phyloP scores from a whole-genome alignment of 2,113 vertebrate genomes.

The Zosterops borbonicus region DNA sequence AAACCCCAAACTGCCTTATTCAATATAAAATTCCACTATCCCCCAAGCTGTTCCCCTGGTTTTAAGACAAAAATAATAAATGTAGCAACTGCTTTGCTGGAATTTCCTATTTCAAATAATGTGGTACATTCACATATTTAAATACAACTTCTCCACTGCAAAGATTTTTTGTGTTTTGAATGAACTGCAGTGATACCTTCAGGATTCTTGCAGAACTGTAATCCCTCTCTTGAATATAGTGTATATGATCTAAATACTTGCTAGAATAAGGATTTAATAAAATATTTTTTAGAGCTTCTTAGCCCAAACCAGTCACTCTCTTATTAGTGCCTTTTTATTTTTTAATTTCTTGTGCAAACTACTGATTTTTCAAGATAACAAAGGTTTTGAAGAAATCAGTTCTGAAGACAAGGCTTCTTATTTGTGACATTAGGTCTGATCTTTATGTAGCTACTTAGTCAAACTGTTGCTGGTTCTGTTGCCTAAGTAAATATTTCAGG shows the following conservation, averaged over 20 bases:
- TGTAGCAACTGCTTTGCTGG: conserved; percentile 34
- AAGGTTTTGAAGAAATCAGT: background rate
- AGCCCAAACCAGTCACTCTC: background rate
- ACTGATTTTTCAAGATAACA: background rate
- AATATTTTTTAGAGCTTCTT: background rate
- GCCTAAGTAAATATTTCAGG: background rate
- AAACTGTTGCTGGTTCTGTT: background rate
- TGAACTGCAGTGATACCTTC: background rate
- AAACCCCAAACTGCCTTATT: background rate
- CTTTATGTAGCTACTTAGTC: background rate
- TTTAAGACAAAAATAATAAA: conserved; percentile 34
- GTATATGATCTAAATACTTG: background rate
- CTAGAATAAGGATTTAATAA: background rate
- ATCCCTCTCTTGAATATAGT: background rate
- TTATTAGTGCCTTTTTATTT: background rate
- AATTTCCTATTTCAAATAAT: conserved; percentile 66
- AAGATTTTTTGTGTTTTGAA: background rate
- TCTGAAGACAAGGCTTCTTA: background rate
- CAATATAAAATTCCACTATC: conserved; percentile 13
- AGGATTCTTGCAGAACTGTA: background rate
- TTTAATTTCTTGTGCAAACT: background rate
- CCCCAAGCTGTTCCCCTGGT: background rate
- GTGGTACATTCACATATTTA: conserved; percentile 17
- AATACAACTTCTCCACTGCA: background rate
- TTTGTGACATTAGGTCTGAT: background rate